A percentile compares a stretch with the other conserved stretches of the same genome.
These are phyloP conservation scores for Anolis sagrei DNA, from an alignment of 2,113 vertebrate species.

Conservation along the genomic window DNA sequence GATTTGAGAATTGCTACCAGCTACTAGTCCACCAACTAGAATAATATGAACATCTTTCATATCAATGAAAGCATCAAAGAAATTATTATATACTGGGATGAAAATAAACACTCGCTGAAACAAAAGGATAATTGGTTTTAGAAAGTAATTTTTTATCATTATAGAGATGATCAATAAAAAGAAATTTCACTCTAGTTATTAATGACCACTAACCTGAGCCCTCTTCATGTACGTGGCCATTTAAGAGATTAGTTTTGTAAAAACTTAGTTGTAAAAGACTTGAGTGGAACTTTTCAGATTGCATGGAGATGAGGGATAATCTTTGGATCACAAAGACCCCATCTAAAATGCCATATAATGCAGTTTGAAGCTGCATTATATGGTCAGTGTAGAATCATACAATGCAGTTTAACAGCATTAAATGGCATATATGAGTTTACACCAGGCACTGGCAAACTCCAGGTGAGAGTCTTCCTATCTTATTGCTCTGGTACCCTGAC, in stretches of 20 bases:
- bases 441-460: too few species aligned
- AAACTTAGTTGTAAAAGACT: neutral
- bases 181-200: constrained; percentile 34
- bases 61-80: constrained; percentile 30
- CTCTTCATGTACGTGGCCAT: neutral
- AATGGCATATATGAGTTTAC: too few species aligned
- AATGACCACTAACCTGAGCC: constrained; percentile 21
- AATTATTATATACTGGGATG: constrained; percentile 25
- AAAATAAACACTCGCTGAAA: constrained; percentile 37
- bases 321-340: neutral
- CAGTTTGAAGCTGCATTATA: too few species aligned
- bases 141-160: constrained; percentile 50
- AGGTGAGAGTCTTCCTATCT: too few species aligned
- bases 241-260: constrained; percentile 22
- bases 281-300: neutral
- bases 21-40: neutral
- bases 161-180: constrained; percentile 37
- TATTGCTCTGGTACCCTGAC: neutral
- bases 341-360: too few species aligned
- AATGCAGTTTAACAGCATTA: too few species aligned
- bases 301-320: neutral
- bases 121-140: constrained; percentile 43
- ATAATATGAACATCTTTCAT: constrained; percentile 22
- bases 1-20: neutral
- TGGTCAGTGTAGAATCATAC: too few species aligned